A percentile compares a stretch with the other conserved stretches of the same genome.
Conservation (phyloP, 2,113 vertebrate species). For the Albula goreensis region DNA sequence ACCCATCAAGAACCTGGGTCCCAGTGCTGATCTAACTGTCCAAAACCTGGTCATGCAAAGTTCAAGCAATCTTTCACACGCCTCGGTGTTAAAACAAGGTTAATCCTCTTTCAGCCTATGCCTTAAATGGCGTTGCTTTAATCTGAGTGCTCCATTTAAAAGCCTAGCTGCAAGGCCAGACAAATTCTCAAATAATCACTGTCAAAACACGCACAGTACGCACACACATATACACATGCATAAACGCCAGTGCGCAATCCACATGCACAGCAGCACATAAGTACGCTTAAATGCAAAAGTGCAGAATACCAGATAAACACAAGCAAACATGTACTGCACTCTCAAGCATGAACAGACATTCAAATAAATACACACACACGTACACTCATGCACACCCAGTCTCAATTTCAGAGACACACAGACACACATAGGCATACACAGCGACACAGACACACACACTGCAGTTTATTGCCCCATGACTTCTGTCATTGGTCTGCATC, state of each 20-base stretch:
- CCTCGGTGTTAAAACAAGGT: slow-evolving; percentile 63
- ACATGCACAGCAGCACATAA: neutral
- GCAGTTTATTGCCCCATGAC: too few relatives aligned
- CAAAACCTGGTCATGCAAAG: slow-evolving; percentile 49
- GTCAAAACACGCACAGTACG: slow-evolving; percentile 23
- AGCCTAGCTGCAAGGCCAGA: slow-evolving; percentile 37
- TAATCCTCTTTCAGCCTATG: slow-evolving; percentile 61
- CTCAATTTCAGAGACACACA: too few relatives aligned
- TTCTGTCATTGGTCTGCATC: too few relatives aligned
- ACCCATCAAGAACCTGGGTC: neutral
- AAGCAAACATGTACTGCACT: neutral
- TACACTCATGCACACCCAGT: too few relatives aligned
- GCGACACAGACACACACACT: too few relatives aligned
- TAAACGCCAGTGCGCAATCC: neutral
- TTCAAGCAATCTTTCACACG: slow-evolving; percentile 62
- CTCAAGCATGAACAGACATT: too few relatives aligned
- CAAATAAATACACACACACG: too few relatives aligned
- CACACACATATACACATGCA: neutral
- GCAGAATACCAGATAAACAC: neutral
- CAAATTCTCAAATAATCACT: slow-evolving; percentile 35
- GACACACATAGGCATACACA: too few relatives aligned
- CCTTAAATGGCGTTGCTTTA: slow-evolving; percentile 53
- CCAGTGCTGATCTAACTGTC: slow-evolving; percentile 7
- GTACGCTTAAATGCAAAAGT: neutral
- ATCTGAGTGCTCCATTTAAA: slow-evolving; percentile 64